These are phyloP conservation scores for Rissa tridactyla DNA, from an alignment of 2,113 vertebrate species.

Conservation along the genomic window DNA sequence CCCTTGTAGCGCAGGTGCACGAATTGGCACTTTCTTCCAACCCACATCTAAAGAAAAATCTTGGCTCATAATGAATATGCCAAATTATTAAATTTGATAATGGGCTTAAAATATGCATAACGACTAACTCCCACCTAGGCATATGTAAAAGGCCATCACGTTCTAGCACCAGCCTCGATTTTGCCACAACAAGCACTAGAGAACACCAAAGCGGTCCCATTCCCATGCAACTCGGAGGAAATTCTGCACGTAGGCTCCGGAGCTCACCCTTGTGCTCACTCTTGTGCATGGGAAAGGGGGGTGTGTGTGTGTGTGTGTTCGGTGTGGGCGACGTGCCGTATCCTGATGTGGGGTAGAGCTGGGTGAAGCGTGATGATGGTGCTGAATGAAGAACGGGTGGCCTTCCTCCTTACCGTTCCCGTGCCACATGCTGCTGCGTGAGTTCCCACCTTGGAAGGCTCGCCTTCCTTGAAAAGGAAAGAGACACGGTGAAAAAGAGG, in stretches of 20 bases:
- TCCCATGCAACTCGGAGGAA: not conserved
- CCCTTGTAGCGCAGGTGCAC: conserved; percentile 33
- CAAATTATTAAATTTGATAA: conserved; percentile 46
- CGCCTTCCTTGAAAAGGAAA: not conserved
- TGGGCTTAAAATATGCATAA: not conserved
- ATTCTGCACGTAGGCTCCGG: not conserved
- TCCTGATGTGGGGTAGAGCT: not conserved
- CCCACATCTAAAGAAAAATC: conserved; percentile 52
- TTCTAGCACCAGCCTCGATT: not conserved
- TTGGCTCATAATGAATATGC: conserved; percentile 34
- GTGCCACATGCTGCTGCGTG: not conserved
- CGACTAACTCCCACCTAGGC: not conserved
- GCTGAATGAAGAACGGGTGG: not conserved
- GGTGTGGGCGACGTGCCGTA: rapidly evolving
- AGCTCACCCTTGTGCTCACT: not conserved
- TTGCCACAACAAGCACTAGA: not conserved
- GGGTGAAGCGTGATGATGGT: rapidly evolving
- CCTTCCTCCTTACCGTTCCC: not conserved
- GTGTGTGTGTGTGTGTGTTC: rapidly evolving
- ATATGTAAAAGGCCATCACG: not conserved
- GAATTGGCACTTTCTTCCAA: conserved; percentile 39
- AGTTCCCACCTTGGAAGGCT: not conserved
- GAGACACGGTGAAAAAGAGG: not conserved
- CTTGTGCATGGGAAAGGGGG: not conserved
- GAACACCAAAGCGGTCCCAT: not conserved